These are phyloP conservation scores for Scalopus aquaticus DNA, from an alignment of 2,113 vertebrate genomes.

Conservation along the genomic window DNA sequence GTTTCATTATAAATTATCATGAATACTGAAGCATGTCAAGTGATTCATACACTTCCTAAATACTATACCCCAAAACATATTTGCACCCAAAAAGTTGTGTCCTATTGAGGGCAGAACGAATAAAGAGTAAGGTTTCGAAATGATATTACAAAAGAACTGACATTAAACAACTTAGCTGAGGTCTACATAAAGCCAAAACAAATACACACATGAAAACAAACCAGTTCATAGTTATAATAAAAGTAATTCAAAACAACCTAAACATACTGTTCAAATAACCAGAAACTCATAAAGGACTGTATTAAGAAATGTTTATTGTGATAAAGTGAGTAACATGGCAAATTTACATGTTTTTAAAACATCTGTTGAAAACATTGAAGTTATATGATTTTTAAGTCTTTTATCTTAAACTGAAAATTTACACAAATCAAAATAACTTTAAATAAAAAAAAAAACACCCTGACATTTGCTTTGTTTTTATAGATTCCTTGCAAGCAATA, in stretches of 20 bases:
- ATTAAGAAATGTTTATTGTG: not conserved
- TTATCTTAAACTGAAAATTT: slow-evolving; percentile 7
- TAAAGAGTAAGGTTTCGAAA: not conserved
- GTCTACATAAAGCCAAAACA: not conserved
- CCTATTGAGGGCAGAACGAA: not conserved
- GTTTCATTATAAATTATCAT: not conserved
- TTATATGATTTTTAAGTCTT: slow-evolving; percentile 6
- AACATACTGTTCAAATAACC: not conserved
- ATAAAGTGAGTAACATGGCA: not conserved
- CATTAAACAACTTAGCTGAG: not conserved
- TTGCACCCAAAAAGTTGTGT: not conserved
- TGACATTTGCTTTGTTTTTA: not conserved
- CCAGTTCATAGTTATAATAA: not conserved
- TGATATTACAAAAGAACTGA: not conserved
- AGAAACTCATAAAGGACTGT: not conserved
- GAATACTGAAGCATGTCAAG: not conserved
- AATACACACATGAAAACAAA: not conserved
- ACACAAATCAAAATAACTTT: not conserved
- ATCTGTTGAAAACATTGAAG: slow-evolving; percentile 14
- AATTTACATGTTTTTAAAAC: slow-evolving; percentile 18
- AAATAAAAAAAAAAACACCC: not conserved
- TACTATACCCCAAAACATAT: not conserved
- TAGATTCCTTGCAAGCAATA: not conserved
- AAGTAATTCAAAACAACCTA: slow-evolving; percentile 27
- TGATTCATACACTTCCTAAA: slow-evolving; percentile 5